Conservation (phyloP, 2,113 vertebrate genomes). For the Vulpes ferrilata region DNA sequence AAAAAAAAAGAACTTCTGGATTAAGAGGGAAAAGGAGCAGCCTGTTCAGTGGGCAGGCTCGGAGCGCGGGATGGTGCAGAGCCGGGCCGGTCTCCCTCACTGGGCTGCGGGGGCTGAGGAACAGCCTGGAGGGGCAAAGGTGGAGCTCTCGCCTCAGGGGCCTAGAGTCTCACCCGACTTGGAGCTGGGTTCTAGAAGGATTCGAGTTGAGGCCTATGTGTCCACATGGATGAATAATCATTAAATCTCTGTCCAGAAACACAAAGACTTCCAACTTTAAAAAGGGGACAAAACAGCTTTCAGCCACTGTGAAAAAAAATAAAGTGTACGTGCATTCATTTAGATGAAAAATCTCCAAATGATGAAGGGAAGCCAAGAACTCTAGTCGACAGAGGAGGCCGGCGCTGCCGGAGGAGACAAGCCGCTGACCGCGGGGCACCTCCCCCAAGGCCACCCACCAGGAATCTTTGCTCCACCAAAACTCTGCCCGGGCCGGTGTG, state of each 20-base stretch:
- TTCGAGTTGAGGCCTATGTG: background rate
- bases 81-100: background rate
- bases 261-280: background rate
- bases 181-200: background rate
- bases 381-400: background rate
- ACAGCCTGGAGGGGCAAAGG: background rate
- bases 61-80: background rate
- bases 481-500: no score
- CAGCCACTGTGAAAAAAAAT: background rate
- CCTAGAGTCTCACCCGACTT: background rate
- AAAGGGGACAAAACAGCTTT: background rate
- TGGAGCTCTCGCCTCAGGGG: background rate
- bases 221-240: rapidly evolving
- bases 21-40: background rate
- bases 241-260: background rate
- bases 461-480: no score
- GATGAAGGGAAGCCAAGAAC: background rate
- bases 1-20: background rate
- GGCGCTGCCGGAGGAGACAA: no score
- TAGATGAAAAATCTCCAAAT: background rate
- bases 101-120: background rate
- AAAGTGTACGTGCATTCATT: background rate
- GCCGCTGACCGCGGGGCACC: rapidly evolving
- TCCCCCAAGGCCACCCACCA: no score
- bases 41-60: background rate